phyloP scores from a whole-genome alignment of 2,113 vertebrate species.

The Chionis minor region DNA sequence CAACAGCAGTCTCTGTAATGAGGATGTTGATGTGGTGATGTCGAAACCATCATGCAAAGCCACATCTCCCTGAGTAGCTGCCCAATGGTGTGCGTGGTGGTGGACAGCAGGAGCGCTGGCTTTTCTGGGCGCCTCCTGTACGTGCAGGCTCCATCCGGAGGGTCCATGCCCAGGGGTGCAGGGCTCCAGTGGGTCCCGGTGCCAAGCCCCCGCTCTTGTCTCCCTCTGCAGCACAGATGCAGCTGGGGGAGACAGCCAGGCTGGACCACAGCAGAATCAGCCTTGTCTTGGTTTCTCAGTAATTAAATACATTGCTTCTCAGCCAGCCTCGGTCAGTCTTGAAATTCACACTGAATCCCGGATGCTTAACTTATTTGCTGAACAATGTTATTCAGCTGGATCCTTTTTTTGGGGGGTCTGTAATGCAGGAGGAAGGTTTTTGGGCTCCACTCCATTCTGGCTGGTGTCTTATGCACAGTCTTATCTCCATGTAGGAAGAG shows the following conservation, averaged over 20 bases:
- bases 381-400: background rate
- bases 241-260: background rate
- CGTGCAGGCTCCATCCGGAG: fast-evolving
- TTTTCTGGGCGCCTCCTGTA: background rate
- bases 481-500: background rate
- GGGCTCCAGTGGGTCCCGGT: fast-evolving
- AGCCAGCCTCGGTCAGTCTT: background rate
- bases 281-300: background rate
- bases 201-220: fast-evolving
- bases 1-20: background rate
- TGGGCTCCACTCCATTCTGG: background rate
- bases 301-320: background rate
- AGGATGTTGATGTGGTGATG: background rate
- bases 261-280: background rate
- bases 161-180: fast-evolving
- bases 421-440: background rate
- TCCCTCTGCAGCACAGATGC: background rate
- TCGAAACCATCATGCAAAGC: background rate
- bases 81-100: fast-evolving
- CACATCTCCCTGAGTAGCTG: background rate
- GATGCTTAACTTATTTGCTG: background rate
- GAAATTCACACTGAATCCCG: background rate
- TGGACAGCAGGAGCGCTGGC: fast-evolving
- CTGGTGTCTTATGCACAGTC: background rate
- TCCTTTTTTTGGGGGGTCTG: background rate